Base-by-base conservation (phyloP, 2,888 invertebrate species). In the Nephrotoma appendiculata region DNA sequence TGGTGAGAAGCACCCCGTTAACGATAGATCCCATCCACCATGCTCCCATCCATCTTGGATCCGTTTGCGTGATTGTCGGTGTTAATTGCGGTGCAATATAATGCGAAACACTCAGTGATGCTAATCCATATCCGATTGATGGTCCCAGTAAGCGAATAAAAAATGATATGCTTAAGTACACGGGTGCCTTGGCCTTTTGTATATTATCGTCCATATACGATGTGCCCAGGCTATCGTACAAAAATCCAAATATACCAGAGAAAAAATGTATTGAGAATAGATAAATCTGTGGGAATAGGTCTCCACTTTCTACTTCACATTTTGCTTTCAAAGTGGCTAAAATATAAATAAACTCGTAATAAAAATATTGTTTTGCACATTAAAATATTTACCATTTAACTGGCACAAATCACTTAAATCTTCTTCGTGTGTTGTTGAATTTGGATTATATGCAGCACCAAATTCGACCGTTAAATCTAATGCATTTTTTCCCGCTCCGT, bases 31-130 rank as follows among this genome's bases (percentile, higher is more conserved):
- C 95, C 7, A 44, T 9, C 85, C 85, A 85, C 95, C 95, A 95
- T 6, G 95, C 95, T 1, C 95, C 95, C 31, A 95, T 90, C 95
- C 95, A 95, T 88, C 94, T 92, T 1, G 95, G 94, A 90, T 95
- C 95, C 83, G 91, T 91, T 87, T 92, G 93, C 19, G 92, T 92
- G 86, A 95, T 93, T 0, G 93, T 93, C 5, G 94, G 94, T 5
- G 93, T 93, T 86, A 94, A 89, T 1, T 91, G 91, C 4, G 94
- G 94, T 41, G 93, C 93, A 83, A 94, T 93, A 89, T 94, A 94
- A 85, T 94, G 90, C 89, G 93, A 93, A 9, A 94, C 90, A 85
- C 93, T 93, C 87, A 93, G 91, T 0, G 93, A 93, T 5, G 93
- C 94, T 84, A 94, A 89, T 0, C 92, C 92, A 88, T 93, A 94